Evolutionary conservation across 2,888 invertebrate genomes (phyloP).

Genomic region (Papilio elwesi): DNA sequence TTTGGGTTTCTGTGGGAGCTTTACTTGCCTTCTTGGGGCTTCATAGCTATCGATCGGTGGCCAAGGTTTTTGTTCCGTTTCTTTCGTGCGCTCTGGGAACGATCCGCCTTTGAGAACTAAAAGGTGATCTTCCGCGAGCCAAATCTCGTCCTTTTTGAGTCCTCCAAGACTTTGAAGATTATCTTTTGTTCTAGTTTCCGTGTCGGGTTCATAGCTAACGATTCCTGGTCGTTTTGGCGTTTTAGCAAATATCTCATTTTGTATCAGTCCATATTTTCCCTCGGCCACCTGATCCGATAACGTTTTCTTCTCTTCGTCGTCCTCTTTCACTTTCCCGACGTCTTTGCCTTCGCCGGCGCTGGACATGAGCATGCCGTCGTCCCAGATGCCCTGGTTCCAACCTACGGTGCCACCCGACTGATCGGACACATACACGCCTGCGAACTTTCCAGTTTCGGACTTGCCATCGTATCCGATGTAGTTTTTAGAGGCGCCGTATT

Average conservation of each 20-base stretch:
- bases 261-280: constrained; percentile 95
- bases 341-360: constrained; percentile 89
- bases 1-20: constrained; percentile 91
- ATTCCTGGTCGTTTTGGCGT: constrained; percentile 91
- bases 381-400: constrained; percentile 85
- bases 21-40: constrained; percentile 93
- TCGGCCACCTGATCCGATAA: constrained; percentile 95
- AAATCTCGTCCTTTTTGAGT: constrained; percentile 92
- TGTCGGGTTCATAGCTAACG: constrained; percentile 91
- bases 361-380: constrained; percentile 87
- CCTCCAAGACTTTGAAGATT: constrained; percentile 92
- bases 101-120: constrained; percentile 92
- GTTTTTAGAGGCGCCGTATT: constrained; percentile 73
- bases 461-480: constrained; percentile 68
- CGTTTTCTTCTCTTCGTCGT: constrained; percentile 91
- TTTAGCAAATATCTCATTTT: constrained; percentile 90
- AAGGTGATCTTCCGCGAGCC: constrained; percentile 95
- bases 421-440: constrained; percentile 71
- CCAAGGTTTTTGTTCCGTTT: constrained; percentile 85
- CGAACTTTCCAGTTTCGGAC: constrained; percentile 73
- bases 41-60: constrained; percentile 93
- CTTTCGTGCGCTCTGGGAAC: constrained; percentile 83
- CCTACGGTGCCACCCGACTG: constrained; percentile 80
- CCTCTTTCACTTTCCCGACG: constrained; percentile 70
- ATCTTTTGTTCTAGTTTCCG: constrained; percentile 91